phyloP scores from a whole-genome alignment of 64 coral and sea anemone genomes.

The Astreopora myriophthalma region DNA sequence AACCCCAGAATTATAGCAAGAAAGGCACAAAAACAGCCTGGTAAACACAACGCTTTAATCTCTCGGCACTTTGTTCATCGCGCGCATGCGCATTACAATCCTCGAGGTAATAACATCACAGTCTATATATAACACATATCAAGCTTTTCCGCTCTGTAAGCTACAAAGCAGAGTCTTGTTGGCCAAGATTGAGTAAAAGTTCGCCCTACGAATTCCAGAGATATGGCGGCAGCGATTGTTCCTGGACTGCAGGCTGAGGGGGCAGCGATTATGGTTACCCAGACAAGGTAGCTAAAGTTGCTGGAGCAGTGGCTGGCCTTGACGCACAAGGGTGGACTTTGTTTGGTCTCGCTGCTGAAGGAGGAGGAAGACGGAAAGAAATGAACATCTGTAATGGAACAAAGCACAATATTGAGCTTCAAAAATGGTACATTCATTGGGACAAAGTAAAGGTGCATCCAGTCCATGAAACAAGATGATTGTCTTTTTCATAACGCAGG shows the following conservation, averaged over 20 bases:
- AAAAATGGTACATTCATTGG: conserved; percentile 12
- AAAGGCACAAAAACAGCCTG: too few relatives aligned
- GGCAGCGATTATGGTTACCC: not conserved
- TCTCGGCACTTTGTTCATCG: too few relatives aligned
- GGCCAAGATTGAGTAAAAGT: too few relatives aligned
- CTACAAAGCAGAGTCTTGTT: too few relatives aligned
- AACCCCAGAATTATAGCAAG: too few relatives aligned
- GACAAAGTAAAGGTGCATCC: too few relatives aligned
- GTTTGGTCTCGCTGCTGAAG: conserved; percentile 13
- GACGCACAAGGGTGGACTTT: not conserved
- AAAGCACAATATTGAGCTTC: not conserved
- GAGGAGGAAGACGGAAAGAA: conserved; percentile 6
- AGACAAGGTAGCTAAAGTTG: not conserved
- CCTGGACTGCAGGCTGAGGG: not conserved
- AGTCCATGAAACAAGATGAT: conserved; percentile 6
- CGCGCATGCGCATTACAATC: too few relatives aligned
- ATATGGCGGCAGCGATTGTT: not conserved
- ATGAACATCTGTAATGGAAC: conserved; percentile 33
- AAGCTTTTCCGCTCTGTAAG: too few relatives aligned
- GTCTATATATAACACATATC: too few relatives aligned
- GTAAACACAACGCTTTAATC: too few relatives aligned
- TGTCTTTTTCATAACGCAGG: conserved; percentile 41
- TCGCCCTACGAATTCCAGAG: not conserved
- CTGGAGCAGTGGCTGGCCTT: not conserved
- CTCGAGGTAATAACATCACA: too few relatives aligned